Evolutionary conservation across 2,797 vertebrate species (phyloP), one percentile per base, ranked within the genome.

Genomic region (Peromyscus melanophrys): DNA sequence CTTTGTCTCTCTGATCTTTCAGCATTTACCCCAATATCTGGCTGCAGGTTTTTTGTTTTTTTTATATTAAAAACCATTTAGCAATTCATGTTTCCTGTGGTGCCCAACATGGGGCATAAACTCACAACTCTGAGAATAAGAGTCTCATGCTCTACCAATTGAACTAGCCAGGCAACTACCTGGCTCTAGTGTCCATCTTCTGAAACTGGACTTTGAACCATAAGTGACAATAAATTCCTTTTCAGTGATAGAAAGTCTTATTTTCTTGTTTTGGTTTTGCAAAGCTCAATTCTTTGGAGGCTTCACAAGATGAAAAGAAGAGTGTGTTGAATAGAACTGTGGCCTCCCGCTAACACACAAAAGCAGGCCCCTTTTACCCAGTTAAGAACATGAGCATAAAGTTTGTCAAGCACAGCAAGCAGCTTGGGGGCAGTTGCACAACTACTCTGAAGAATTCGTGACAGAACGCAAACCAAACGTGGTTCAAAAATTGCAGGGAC

Each of bases 381-480:
- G 19, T 21, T 71, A 63, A 76, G 1, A 87, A 82, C 17, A 81
- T 77, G 40, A 57, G 69, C 43, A 82, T 86, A 75, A 86, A 94
- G 77, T 92, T 73, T 86, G 81, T 83, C n/a, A 89, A 43, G 63
- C 81, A 89, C 76, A 92, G 89, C 55, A 43, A 95, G 19, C 34
- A 67, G 93, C 77, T 73, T 83, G n/a, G 49, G 96, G 43, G 81
- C 80, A 65, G 86, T 94, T 96, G 95, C 93, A n/a, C 76, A 97
- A 91, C 67, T 76, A 2, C 84, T 89, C 71, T 89, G 52, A 95
- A 96, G 67, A 90, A 98, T 55, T 92, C 93, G 97, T 95, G 93
- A 89, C 84, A 94, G 83, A 91, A 95, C 85, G 73, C 69, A 63
- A 97, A 91, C 96, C 97, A 97, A 93, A 96, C 75, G 80, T 52